Evolutionary conservation across 37 sponge, comb jelly and placozoan genomes (phyloP).

Genomic region (Halisarca cf. caerulea): DNA sequence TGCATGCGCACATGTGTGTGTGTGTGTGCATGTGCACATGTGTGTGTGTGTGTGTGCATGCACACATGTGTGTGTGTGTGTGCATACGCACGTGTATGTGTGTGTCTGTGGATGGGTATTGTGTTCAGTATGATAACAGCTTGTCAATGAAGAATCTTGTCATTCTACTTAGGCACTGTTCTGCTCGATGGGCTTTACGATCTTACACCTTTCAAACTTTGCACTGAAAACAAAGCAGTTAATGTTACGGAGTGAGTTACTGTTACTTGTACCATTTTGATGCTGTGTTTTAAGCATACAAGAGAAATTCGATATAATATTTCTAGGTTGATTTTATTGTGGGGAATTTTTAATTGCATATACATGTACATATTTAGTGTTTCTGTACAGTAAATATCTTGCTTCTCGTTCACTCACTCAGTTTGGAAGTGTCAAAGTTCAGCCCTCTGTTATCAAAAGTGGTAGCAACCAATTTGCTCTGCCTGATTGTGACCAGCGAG

Average conservation of each 20-base stretch:
- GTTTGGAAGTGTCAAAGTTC: conserved; percentile 41
- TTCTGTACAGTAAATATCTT: too few relatives aligned
- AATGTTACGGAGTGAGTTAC: neutral
- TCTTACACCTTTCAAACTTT: conserved; percentile 13
- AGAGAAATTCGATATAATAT: neutral
- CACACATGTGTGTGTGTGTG: neutral
- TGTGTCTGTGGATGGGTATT: too few relatives aligned
- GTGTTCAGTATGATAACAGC: neutral
- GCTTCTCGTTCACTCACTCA: neutral
- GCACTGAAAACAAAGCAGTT: neutral
- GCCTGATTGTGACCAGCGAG: conserved; percentile 41
- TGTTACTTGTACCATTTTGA: neutral
- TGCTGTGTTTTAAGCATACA: neutral
- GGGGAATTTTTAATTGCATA: too few relatives aligned
- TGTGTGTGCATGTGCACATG: neutral
- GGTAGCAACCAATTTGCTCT: neutral
- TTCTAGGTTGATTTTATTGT: neutral
- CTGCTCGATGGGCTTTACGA: conserved; percentile 21
- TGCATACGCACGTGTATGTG: neutral
- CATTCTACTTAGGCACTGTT: conserved; percentile 16
- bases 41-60: neutral
- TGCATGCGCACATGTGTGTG: neutral
- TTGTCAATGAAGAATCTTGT: neutral
- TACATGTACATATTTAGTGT: too few relatives aligned
- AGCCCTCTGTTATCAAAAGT: conserved; percentile 26